Conservation (phyloP, 2,888 invertebrate species). For the Entomobrya multifasciata region DNA sequence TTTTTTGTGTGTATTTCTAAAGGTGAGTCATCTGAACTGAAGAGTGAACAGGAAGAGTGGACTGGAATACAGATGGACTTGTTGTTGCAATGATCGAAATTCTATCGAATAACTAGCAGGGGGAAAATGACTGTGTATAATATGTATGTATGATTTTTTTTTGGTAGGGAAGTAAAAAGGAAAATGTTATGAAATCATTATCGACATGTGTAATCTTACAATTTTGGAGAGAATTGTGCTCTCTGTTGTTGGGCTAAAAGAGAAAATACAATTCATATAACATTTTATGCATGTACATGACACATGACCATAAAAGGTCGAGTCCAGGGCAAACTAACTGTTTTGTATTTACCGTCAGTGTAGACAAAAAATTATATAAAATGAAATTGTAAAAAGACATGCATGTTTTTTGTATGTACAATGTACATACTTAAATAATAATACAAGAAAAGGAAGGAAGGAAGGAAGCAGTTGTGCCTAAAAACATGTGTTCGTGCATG, state of each 20-base stretch:
- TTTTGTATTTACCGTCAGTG: background rate
- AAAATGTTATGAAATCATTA: conserved; percentile 50
- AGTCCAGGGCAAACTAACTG: no score
- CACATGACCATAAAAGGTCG: no score
- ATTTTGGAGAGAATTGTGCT: background rate
- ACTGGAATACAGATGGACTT: conserved; percentile 54
- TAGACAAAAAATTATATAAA: background rate
- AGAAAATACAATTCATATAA: no score
- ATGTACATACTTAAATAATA: background rate
- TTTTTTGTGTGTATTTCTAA: background rate
- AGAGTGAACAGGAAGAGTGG: conserved; percentile 4
- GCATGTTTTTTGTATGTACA: background rate
- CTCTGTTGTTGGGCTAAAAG: background rate
- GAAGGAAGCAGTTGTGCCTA: conserved; percentile 67
- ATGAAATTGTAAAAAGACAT: conserved; percentile 5
- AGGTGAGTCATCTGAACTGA: conserved; percentile 3
- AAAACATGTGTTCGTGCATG: conserved; percentile 47
- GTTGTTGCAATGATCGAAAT: no score
- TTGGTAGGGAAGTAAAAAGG: background rate
- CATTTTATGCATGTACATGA: no score
- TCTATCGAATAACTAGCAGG: no score
- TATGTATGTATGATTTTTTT: background rate
- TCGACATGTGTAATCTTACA: conserved; percentile 64
- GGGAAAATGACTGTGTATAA: background rate
- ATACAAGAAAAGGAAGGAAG: conserved; percentile 24